phyloP scores from a whole-genome alignment of 1,140 invertebrate genomes.

The Arion vulgaris region DNA sequence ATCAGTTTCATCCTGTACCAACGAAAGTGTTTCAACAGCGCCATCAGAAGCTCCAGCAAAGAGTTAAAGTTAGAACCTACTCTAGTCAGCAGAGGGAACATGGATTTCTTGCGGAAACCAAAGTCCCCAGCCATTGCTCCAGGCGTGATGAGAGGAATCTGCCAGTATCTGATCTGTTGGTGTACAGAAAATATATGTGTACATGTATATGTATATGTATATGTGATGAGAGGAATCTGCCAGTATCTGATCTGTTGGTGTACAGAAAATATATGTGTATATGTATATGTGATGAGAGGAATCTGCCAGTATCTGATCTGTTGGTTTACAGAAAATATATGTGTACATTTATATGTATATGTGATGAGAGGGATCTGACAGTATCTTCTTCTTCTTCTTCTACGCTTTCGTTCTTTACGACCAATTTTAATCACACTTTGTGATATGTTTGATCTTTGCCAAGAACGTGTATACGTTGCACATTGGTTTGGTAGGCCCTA shows the following conservation, averaged over 20 bases:
- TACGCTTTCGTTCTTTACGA: too few relatives aligned
- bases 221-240: too few relatives aligned
- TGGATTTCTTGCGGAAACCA: conserved; percentile 65
- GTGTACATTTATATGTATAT: too few relatives aligned
- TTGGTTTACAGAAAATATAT: not conserved
- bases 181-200: not conserved
- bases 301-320: conserved; percentile 80
- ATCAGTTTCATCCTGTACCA: conserved; percentile 81
- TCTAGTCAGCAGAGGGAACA: conserved; percentile 85
- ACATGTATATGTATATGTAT: too few relatives aligned
- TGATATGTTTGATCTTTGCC: too few relatives aligned
- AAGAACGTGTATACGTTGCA: too few relatives aligned
- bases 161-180: conserved; percentile 76
- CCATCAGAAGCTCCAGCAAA: conserved; percentile 79
- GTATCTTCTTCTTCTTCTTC: too few relatives aligned
- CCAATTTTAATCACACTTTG: too few relatives aligned
- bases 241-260: conserved; percentile 44
- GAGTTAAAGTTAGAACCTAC: conserved; percentile 88
- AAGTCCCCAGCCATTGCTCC: conserved; percentile 88
- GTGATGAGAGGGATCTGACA: too few relatives aligned
- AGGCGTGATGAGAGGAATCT: conserved; percentile 88
- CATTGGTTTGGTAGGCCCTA: too few relatives aligned
- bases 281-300: conserved; percentile 90
- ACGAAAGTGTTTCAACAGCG: conserved; percentile 77
- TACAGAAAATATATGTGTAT: too few relatives aligned